phyloP scores from a whole-genome alignment of 2,797 vertebrate genomes.

The Enteromius fasciolatus region DNA sequence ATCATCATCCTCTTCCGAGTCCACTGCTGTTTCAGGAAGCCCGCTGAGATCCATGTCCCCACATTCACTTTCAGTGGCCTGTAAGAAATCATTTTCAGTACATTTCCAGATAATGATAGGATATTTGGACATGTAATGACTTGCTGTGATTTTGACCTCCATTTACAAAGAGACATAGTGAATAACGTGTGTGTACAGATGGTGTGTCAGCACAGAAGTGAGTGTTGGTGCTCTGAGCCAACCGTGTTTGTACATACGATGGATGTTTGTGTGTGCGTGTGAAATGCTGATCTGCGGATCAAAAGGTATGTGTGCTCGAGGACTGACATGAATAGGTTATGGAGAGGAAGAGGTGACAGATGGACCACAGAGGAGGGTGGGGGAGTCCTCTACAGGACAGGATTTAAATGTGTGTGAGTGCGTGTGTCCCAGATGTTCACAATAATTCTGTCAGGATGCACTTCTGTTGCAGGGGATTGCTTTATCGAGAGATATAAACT shows the following conservation, averaged over 20 bases:
- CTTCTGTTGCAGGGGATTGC: conserved; percentile 22
- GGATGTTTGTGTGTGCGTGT: background rate
- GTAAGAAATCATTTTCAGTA: background rate
- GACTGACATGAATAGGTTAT: conserved; percentile 43
- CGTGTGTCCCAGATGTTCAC: conserved; percentile 43
- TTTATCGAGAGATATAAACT: background rate
- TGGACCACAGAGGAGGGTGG: background rate
- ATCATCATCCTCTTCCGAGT: conserved; percentile 97
- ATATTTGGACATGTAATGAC: background rate
- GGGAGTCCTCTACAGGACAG: conserved; percentile 23
- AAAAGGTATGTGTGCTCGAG: background rate
- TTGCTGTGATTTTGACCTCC: background rate
- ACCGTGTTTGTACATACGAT: background rate
- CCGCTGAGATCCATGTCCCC: conserved; percentile 99
- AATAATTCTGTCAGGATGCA: conserved; percentile 28
- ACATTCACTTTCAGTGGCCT: conserved; percentile 97
- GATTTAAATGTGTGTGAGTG: conserved; percentile 17
- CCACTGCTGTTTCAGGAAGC: conserved; percentile 95
- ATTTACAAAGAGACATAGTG: conserved; percentile 11
- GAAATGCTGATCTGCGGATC: conserved; percentile 37
- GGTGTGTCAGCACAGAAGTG: background rate
- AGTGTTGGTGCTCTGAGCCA: background rate
- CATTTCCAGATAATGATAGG: background rate
- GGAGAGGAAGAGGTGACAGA: conserved; percentile 13
- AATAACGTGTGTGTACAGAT: background rate